A percentile compares a stretch with the other conserved stretches of the same genome.
These are phyloP conservation scores for Luscinia megarhynchos DNA, from an alignment of 2,797 vertebrate species.

Conservation along the genomic window DNA sequence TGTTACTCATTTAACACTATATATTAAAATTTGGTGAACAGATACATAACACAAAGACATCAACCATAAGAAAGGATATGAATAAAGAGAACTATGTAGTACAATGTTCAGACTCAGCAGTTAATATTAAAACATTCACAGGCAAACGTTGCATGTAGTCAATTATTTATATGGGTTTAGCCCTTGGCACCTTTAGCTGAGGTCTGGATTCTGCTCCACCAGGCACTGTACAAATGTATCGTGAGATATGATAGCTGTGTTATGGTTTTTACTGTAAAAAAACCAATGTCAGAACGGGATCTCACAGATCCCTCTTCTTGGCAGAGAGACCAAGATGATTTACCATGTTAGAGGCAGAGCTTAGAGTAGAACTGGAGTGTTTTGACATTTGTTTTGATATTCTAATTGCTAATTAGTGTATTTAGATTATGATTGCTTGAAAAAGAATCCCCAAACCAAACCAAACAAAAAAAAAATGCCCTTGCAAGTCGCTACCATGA, in stretches of 20 bases:
- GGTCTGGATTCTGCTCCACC: constrained; percentile 25
- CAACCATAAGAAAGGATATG: constrained; percentile 44
- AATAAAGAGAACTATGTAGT: constrained; percentile 45
- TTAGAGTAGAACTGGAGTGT: neutral
- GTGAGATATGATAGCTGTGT: neutral
- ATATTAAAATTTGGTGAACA: constrained; percentile 70
- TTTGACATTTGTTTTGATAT: neutral
- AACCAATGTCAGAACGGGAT: neutral
- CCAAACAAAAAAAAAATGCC: neutral
- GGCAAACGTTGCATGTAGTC: neutral
- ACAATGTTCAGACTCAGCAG: constrained; percentile 42
- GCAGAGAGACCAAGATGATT: neutral
- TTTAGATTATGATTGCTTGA: neutral
- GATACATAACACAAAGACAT: constrained; percentile 64
- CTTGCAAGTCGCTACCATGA: neutral
- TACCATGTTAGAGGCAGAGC: neutral
- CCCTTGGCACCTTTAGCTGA: constrained; percentile 10
- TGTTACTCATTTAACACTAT: constrained; percentile 71
- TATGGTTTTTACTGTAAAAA: neutral
- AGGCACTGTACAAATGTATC: neutral
- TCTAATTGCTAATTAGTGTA: neutral
- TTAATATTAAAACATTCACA: constrained; percentile 51
- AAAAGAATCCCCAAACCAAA: neutral
- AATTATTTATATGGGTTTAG: constrained; percentile 43
- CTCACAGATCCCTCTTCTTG: neutral